Evolutionary conservation across 2,888 invertebrate species (phyloP).

Genomic region (Macrosiphum euphorbiae): DNA sequence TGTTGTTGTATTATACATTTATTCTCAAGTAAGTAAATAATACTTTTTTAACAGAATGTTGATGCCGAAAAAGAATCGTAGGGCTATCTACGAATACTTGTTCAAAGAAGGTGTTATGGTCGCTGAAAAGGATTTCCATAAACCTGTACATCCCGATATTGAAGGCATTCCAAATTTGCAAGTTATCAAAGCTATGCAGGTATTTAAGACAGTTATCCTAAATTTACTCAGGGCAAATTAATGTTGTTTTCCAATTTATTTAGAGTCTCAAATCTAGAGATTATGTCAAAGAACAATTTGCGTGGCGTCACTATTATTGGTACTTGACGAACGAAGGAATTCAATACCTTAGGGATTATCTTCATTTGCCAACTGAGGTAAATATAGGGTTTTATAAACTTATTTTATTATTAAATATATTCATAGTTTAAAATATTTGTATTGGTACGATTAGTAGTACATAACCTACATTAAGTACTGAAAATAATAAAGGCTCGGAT

Average conservation of each 20-base stretch:
- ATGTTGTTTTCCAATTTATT: slow-evolving; percentile 67
- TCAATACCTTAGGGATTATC: slow-evolving; percentile 92
- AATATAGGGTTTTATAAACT: slow-evolving; percentile 28
- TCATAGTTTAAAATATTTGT: not conserved
- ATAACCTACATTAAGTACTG: not conserved
- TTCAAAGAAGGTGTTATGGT: slow-evolving; percentile 99
- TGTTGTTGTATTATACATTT: not conserved
- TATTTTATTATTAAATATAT: not conserved
- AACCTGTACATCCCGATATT: slow-evolving; percentile 97
- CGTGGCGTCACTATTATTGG: slow-evolving; percentile 99
- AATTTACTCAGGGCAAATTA: not conserved
- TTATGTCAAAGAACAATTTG: slow-evolving; percentile 99
- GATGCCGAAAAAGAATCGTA: slow-evolving; percentile 99
- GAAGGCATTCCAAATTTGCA: slow-evolving; percentile 96
- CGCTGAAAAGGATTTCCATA: slow-evolving; percentile 98
- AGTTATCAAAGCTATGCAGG: slow-evolving; percentile 97
- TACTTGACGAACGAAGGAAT: slow-evolving; percentile 99
- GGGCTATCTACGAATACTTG: slow-evolving; percentile 96
- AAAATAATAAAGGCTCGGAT: not conserved
- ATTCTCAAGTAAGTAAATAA: not conserved
- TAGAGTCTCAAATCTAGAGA: slow-evolving; percentile 95
- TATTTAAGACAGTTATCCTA: slow-evolving; percentile 68
- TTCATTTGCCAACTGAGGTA: slow-evolving; percentile 94
- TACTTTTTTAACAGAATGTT: slow-evolving; percentile 84
- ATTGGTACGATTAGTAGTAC: not conserved